These are phyloP conservation scores for Pungitius pungitius DNA, from an alignment of 2,113 vertebrate species.

Conservation along the genomic window DNA sequence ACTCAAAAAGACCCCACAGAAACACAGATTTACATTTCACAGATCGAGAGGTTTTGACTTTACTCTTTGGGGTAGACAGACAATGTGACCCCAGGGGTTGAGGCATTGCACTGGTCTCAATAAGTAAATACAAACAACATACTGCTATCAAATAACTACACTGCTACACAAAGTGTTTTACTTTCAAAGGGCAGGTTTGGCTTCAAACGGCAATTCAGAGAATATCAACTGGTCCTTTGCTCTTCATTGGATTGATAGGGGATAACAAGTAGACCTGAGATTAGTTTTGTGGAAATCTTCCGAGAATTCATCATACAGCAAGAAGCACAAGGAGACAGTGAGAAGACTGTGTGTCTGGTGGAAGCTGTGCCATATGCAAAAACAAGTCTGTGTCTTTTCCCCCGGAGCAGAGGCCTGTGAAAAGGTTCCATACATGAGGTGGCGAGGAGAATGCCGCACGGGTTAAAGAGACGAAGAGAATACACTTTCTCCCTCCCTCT, in stretches of 20 bases:
- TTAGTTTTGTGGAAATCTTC: not conserved
- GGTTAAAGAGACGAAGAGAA: slow-evolving; percentile 68
- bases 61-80: not conserved
- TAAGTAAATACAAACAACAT: not conserved
- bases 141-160: not conserved
- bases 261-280: not conserved
- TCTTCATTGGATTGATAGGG: not conserved
- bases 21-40: not conserved
- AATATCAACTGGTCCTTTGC: not conserved
- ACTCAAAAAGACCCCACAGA: not conserved
- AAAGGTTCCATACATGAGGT: slow-evolving; percentile 74
- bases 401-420: slow-evolving; percentile 51
- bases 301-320: not conserved
- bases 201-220: not conserved
- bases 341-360: slow-evolving; percentile 16
- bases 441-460: slow-evolving; percentile 66
- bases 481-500: slow-evolving; percentile 61
- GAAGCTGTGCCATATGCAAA: slow-evolving; percentile 39
- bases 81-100: not conserved
- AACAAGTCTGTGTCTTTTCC: slow-evolving; percentile 23
- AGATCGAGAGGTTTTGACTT: not conserved
- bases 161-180: not conserved
- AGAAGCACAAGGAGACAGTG: slow-evolving; percentile 22
- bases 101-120: not conserved
- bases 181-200: not conserved